phyloP scores from a whole-genome alignment of 2,797 vertebrate genomes.

The Enteromius paludinosus region DNA sequence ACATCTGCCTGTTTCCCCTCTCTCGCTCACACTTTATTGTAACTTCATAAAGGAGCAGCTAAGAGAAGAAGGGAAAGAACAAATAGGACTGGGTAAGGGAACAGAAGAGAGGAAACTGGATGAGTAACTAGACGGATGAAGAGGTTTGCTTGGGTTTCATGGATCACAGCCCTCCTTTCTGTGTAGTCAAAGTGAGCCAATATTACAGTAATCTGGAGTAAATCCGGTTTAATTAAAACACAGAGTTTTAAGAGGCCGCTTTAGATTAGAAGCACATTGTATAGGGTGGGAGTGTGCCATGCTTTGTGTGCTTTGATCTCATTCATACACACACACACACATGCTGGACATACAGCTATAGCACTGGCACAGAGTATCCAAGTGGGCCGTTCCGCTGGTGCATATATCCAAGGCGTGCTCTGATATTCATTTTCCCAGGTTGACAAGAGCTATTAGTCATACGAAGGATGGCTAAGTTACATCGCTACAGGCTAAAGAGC shows the following conservation, averaged over 20 bases:
- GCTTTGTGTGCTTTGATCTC: constrained; percentile 24
- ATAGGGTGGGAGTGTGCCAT: constrained; percentile 50
- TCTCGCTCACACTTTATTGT: constrained; percentile 26
- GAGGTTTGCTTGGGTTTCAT: constrained; percentile 59
- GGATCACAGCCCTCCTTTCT: constrained; percentile 60
- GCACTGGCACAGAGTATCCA: constrained; percentile 24
- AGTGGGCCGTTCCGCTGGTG: constrained; percentile 30
- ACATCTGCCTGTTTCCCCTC: constrained; percentile 67
- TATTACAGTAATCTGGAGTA: constrained; percentile 74
- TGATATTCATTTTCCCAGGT: constrained; percentile 70
- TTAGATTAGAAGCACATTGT: constrained; percentile 71
- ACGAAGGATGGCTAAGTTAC: constrained; percentile 68
- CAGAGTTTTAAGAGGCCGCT: constrained; percentile 64
- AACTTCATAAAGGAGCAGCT: constrained; percentile 53
- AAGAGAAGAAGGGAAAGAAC: constrained; percentile 51
- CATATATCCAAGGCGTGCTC: constrained; percentile 55
- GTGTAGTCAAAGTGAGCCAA: constrained; percentile 67
- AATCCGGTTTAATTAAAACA: constrained; percentile 73
- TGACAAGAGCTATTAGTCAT: constrained; percentile 71
- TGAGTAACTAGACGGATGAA: constrained; percentile 18
- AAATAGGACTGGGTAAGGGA: constrained; percentile 12
- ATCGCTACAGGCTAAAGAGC: constrained; percentile 60
- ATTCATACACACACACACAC: constrained; percentile 23
- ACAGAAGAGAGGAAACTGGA: constrained; percentile 10
- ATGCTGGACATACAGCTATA: constrained; percentile 47